These are phyloP conservation scores for Connochaetes taurinus DNA, from an alignment of 2,113 vertebrate species.

Conservation along the genomic window DNA sequence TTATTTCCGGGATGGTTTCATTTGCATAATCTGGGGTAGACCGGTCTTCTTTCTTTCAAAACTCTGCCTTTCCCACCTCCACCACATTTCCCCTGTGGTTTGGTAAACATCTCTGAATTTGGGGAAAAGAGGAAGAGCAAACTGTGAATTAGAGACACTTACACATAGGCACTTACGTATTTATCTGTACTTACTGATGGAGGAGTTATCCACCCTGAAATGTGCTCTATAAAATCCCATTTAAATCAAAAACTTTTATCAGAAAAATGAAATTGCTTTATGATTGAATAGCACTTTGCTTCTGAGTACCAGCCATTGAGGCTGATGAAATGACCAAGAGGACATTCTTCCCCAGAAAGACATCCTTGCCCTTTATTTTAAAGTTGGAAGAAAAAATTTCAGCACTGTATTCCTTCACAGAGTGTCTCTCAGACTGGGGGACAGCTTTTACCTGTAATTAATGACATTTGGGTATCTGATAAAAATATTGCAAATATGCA, in stretches of 20 bases:
- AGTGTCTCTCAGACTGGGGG: constrained; percentile 81
- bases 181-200: constrained; percentile 25
- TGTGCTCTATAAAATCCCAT: constrained; percentile 61
- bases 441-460: constrained; percentile 81
- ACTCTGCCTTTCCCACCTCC: not conserved
- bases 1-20: not conserved
- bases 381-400: constrained; percentile 82
- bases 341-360: constrained; percentile 77
- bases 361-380: constrained; percentile 83
- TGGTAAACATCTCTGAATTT: constrained; percentile 46
- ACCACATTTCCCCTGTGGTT: not conserved
- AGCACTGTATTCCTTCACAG: constrained; percentile 79
- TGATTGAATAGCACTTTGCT: constrained; percentile 68
- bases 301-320: constrained; percentile 55
- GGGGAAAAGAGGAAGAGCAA: not conserved
- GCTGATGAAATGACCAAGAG: constrained; percentile 59
- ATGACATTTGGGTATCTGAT: constrained; percentile 82
- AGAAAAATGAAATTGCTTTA: constrained; percentile 65
- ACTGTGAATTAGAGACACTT: constrained; percentile 52
- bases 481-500: constrained; percentile 44
- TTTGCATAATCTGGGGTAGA: constrained; percentile 38
- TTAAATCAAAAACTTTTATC: constrained; percentile 71
- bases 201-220: constrained; percentile 49
- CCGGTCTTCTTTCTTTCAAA: not conserved
- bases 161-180: not conserved